Base-by-base conservation (phyloP, 53 echinoderm and acorn worm species). In the Zoroaster sp. region DNA sequence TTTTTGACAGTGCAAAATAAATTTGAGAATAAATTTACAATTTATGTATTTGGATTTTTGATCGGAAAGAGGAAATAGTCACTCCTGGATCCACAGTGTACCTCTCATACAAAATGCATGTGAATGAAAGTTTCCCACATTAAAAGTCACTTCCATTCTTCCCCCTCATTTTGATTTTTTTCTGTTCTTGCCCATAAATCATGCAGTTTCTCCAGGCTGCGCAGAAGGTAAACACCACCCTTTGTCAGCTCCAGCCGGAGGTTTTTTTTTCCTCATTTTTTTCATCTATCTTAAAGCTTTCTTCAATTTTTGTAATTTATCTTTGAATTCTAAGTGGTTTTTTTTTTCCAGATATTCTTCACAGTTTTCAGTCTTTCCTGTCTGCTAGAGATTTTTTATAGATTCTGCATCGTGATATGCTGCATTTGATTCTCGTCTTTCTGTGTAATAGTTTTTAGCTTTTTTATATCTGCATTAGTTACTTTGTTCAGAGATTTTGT, bases 201-300 rank as follows among this genome's bases (percentile, higher is more conserved):
- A n/a, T 75, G 70, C 91, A 94, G 94, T 94, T 94, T 88, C 89
- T 94, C 73, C 90, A 89, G 75, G 94, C 94, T 51, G 94, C 94
- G 25, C 94, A 94, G 63, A 92, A 94, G 94, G 94, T 94, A 94
- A 94, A 86, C 69, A 72, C 10, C 18, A 28, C n/a, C 12, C 37
- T 35, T 11, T 5, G 4, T 21, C 42, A 28, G 38, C 66, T 66
- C 66, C 80, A 65, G 40, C 66, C 42, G 41, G 42, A 81, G 15
- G 34, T 72, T 87, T n/a, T 35, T 43, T 33, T 75, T 55, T 40
- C 23, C 33, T 73, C 53, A 73, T 18, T 53, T 35, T 86, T 54
- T 87, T 73, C 87, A 69, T 5, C 35, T 87, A n/a, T n/a, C 21
- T 54, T 18, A 43, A 21, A 28, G 35, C 35, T 17, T 32, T 83